Evolutionary conservation across 2,888 invertebrate genomes (phyloP), one percentile per base, ranked within the genome.

Genomic region (Thereva nobilitata): DNA sequence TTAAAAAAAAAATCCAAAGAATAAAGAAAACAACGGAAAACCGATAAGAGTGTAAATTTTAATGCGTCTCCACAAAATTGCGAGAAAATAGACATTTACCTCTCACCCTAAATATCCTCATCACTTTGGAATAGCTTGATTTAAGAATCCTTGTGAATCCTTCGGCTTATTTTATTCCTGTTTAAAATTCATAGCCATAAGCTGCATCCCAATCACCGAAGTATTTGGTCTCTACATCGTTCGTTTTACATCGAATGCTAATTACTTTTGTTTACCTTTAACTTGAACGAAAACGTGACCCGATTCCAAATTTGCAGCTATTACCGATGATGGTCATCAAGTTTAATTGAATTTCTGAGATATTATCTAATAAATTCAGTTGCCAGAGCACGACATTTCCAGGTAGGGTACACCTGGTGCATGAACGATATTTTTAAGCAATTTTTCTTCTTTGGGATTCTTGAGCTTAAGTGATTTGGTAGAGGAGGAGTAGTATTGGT

Each of bases 231-330:
- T 59, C 47, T 44, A 41, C 44, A 44, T 35, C 23, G 42, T 56
- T 42, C 44, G 35, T 44, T 49, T 59, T 59, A 40, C 59, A 59
- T 47, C 47, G 37, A 59, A 59, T 59, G 59, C 59, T 63, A 63
- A 63, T 63, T 63, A 63, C 63, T 50, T 50, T 41, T 63, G 63
- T 63, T 63, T 50, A 52, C 63, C 50, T 63, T 45, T 5, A 41
- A 50, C 38, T 40, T 40, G 52, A 63, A 49, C 67, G 64, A 59
- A 65, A 68, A 71, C 71, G 71, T 71, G 71, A 71, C 70, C 57
- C 52, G 71, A 65, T 70, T 71, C 67, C 67, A 61, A 70, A 71
- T 70, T 70, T 68, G 61, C 53, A 54, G 61, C 67, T 64, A 23
- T 23, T 23, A 23, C 23, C 23, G 23, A 23, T 23, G 66, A 67